phyloP scores from a whole-genome alignment of 2,797 vertebrate species.

The Eutrigla gurnardus region DNA sequence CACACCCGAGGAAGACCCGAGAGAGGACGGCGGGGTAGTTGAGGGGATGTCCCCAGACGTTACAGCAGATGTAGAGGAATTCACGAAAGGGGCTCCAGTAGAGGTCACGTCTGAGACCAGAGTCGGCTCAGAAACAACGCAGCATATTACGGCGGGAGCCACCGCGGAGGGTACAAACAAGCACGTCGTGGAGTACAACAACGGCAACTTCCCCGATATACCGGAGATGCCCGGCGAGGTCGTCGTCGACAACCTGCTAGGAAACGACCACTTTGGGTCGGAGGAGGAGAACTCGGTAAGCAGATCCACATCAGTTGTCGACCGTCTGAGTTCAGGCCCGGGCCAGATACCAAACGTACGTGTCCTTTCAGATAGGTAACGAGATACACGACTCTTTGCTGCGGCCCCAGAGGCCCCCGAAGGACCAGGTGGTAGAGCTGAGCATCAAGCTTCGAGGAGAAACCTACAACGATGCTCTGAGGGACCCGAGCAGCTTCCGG shows the following conservation, averaged over 20 bases:
- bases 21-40: background rate
- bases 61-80: background rate
- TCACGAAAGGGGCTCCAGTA: background rate
- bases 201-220: slow-evolving; percentile 66
- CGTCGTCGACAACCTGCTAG: slow-evolving; percentile 56
- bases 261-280: slow-evolving; percentile 58
- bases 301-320: background rate
- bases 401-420: slow-evolving; percentile 70
- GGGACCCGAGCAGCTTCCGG: slow-evolving; percentile 81
- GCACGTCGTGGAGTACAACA: slow-evolving; percentile 68
- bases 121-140: slow-evolving; percentile 56
- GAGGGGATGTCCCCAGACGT: slow-evolving; percentile 9
- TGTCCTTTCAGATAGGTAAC: slow-evolving; percentile 86
- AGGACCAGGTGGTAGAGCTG: slow-evolving; percentile 91
- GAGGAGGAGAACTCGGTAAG: slow-evolving; percentile 80
- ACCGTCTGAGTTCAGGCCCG: background rate
- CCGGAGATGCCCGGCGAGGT: slow-evolving; percentile 22
- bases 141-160: background rate
- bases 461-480: slow-evolving; percentile 85
- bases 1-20: background rate
- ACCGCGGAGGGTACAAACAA: slow-evolving; percentile 39
- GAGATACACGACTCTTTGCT: slow-evolving; percentile 85
- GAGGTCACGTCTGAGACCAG: slow-evolving; percentile 8
- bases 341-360: background rate
- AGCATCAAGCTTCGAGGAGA: slow-evolving; percentile 88